Conservation (phyloP, 2,797 vertebrate genomes). For the Macropus fuliginosus region DNA sequence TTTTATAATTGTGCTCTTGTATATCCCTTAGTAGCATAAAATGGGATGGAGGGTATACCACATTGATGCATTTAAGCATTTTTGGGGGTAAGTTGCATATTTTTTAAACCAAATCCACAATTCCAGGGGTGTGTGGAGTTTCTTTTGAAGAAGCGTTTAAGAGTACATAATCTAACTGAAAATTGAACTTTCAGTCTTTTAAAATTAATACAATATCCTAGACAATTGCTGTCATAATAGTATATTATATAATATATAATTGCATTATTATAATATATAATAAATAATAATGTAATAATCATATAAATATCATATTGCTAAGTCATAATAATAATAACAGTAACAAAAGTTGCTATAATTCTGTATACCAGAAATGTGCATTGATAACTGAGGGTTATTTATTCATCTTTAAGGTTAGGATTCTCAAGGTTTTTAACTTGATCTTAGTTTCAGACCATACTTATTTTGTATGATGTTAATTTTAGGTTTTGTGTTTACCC, state of each 20-base stretch:
- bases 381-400: neutral
- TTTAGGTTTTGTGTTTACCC: neutral
- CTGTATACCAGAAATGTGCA: neutral
- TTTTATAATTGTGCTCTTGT: conserved; percentile 15
- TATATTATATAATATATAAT: no score
- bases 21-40: neutral
- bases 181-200: neutral
- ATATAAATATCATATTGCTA: no score
- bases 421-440: neutral
- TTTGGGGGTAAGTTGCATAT: neutral
- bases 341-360: neutral
- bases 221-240: neutral
- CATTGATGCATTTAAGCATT: neutral
- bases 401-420: neutral
- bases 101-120: neutral
- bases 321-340: no score
- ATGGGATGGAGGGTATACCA: neutral
- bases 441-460: neutral
- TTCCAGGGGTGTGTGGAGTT: neutral
- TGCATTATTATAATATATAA: no score
- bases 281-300: no score
- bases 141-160: neutral
- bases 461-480: neutral
- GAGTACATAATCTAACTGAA: neutral
- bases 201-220: neutral